phyloP scores from a whole-genome alignment of 2,888 invertebrate species.

The Leptopilina syphax region DNA sequence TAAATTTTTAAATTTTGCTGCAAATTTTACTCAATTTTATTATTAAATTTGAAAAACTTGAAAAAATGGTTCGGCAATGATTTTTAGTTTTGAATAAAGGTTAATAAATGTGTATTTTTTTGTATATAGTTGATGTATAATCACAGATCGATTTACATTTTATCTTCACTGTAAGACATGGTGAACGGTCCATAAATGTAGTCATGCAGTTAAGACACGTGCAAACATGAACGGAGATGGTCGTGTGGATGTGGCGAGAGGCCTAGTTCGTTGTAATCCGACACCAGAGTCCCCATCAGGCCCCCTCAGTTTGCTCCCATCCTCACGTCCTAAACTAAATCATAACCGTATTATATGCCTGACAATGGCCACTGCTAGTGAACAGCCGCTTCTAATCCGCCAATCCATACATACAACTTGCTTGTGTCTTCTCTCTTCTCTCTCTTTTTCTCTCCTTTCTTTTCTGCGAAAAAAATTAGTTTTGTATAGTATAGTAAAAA shows the following conservation, averaged over 20 bases:
- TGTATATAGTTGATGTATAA: not conserved
- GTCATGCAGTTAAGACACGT: slow-evolving; percentile 24
- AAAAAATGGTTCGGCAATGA: too few species aligned
- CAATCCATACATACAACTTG: slow-evolving; percentile 67
- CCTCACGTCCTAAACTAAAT: slow-evolving; percentile 70
- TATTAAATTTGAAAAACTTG: too few species aligned
- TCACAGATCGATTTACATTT: slow-evolving; percentile 30
- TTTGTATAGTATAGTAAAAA: not conserved
- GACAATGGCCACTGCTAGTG: slow-evolving; percentile 68
- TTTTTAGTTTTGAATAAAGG: too few species aligned
- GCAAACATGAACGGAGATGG: slow-evolving; percentile 16
- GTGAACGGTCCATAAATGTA: not conserved
- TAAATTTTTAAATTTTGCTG: too few species aligned
- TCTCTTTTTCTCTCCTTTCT: too few species aligned
- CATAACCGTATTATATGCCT: slow-evolving; percentile 74
- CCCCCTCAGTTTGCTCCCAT: slow-evolving; percentile 61
- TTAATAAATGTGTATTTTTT: not conserved
- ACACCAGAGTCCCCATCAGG: slow-evolving; percentile 68
- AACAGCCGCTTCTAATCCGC: slow-evolving; percentile 74
- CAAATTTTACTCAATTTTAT: too few species aligned
- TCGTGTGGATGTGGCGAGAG: slow-evolving; percentile 31
- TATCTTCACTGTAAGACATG: slow-evolving; percentile 19
- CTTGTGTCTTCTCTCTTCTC: slow-evolving; percentile 47
- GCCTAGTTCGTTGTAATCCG: slow-evolving; percentile 66
- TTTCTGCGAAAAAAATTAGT: too few species aligned